Evolutionary conservation across 1,140 invertebrate genomes (phyloP), one percentile per base, ranked within the genome.

Genomic region (Littorina saxatilis): DNA sequence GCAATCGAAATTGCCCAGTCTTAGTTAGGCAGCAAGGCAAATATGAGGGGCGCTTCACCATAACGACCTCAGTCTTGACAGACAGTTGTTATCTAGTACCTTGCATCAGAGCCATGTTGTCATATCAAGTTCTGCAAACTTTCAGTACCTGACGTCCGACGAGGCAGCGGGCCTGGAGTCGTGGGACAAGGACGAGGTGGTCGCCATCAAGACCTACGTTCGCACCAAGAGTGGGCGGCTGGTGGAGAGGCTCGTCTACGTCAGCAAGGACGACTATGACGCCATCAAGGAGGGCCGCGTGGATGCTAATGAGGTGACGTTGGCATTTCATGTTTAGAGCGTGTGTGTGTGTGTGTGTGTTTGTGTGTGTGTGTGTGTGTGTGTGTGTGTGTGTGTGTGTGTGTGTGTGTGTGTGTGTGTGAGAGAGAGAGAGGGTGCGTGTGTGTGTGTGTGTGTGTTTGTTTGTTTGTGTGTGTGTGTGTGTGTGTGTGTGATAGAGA

Each of bases 101-200:
- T n/a, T n/a, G n/a, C n/a, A n/a, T n/a, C n/a, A n/a, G n/a, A n/a
- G n/a, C n/a, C n/a, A n/a, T n/a, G n/a, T n/a, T n/a, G n/a, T n/a
- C n/a, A n/a, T n/a, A n/a, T n/a, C n/a, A n/a, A n/a, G n/a, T n/a
- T n/a, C n/a, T n/a, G n/a, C n/a, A n/a, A n/a, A n/a, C n/a, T 63
- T 29, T 1, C 76, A 91, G 84, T 91, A 92, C 83, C 84, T 92
- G 27, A 86, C 87, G 0, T 88, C 90, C 66, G 90, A 92, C 1
- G 91, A 92, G 63, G 91, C 91, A 0, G 84, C 81, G 13, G 86
- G 89, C 23, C 83, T 92, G 47, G 88, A 91, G 74, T 91, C 89
- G 0, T 92, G 90, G 90, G 91, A 92, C 79, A 91, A 90, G 81
- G 90, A 91, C 11, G 91, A 91, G 76, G 89, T 91, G 9, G 91